Base-by-base conservation (phyloP, 2,797 vertebrate species). In the Phoeniculus purpureus region DNA sequence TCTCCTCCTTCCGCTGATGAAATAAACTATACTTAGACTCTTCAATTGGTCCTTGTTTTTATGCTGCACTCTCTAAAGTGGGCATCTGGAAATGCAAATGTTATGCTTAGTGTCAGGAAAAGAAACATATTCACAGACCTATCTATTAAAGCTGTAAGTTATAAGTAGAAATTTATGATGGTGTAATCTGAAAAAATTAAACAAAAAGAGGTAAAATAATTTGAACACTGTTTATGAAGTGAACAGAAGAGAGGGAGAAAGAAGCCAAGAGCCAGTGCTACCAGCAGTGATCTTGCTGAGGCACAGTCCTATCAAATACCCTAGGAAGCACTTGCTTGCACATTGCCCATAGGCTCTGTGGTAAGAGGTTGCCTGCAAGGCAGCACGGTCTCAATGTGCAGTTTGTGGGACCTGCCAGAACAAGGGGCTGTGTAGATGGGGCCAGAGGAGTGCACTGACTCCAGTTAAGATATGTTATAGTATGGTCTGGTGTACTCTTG, bases 381-480 rank as follows among this genome's bases (percentile, higher is more conserved):
- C 61, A 73, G 31, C 1, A 0, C 4, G 77, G 45, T 67, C 11
- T 17, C 29, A 1, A 0, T 4, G 14, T 10, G 9, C 14, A 14
- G 14, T 68, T 68, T 75, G 11, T 13, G 50, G 29, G 34, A 7
- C 19, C 50, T 86, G 45, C 21, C 48, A 40, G 3, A 43, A 43
- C 10, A 43, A 43, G 43, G 43, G 43, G 10, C 43, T 43, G 43
- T 43, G 43, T 16, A 43, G 43, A 16, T 14, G 43, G 43, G 37
- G 37, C 37, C 37, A 12, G 37, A 37, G 37, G 37, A 37, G 37
- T 37, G 5, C 27, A 48, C 13, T 25, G 29, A 9, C 19, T 64
- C 18, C 51, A 48, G 40, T 70, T 59, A 20, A 48, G 9, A 6
- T 65, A 8, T 65, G 4, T 16, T 55, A 10, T 16, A 37, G 6